Percentiles rank a stretch among this genome's conserved stretches.
These are phyloP conservation scores for Lipotes vexillifer DNA, from an alignment of 2,113 vertebrate species.

Conservation along the genomic window DNA sequence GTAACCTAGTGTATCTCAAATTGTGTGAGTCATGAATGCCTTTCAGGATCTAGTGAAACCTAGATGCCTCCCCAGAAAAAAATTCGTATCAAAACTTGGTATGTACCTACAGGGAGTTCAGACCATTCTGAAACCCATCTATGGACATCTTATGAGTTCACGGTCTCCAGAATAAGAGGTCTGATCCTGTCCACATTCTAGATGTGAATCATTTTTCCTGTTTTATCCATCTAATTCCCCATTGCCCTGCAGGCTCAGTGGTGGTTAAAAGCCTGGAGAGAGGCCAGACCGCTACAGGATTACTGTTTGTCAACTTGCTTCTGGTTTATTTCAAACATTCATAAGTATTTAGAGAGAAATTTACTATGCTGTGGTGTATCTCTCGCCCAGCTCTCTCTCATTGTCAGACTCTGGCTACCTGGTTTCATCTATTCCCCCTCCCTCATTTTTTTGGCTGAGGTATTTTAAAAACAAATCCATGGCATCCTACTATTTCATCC, in stretches of 20 bases:
- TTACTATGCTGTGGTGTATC: no score
- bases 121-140: neutral
- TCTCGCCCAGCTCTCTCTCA: neutral
- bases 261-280: neutral
- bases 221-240: neutral
- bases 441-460: neutral
- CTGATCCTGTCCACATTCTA: neutral
- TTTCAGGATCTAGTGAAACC: neutral
- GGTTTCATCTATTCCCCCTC: fast-evolving
- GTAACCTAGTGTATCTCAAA: neutral
- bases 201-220: neutral
- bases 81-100: neutral
- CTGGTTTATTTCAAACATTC: neutral
- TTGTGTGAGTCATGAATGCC: neutral
- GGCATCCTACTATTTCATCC: neutral
- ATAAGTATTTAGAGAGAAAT: neutral
- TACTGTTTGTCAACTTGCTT: neutral
- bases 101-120: neutral
- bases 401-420: neutral
- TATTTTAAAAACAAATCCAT: constrained; percentile 1
- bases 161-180: neutral
- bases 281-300: fast-evolving
- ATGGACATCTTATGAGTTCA: neutral
- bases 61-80: neutral
- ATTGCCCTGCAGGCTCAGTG: neutral